A percentile compares a stretch with the other conserved stretches of the same genome.
These are phyloP conservation scores for Epicauta chinensis DNA, from an alignment of 1,140 invertebrate genomes.

Conservation along the genomic window DNA sequence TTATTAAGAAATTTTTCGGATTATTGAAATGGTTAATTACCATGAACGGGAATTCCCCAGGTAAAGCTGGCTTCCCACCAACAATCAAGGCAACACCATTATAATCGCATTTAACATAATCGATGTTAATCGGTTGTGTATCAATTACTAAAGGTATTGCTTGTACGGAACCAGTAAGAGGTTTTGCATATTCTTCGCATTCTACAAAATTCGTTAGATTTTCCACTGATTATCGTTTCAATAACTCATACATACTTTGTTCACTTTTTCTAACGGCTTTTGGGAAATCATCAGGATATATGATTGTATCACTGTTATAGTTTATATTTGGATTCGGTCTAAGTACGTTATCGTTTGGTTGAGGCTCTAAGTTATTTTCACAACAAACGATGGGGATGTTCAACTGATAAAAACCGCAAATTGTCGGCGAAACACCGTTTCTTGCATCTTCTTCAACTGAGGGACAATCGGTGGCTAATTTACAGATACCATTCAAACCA, in stretches of 20 bases:
- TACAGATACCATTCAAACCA: constrained; percentile 29
- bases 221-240: not conserved
- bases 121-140: constrained; percentile 32
- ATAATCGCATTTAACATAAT: constrained; percentile 41
- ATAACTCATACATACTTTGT: constrained; percentile 20
- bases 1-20: not conserved
- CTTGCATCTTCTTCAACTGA: constrained; percentile 27
- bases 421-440: constrained; percentile 28
- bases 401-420: constrained; percentile 33
- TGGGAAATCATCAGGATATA: not conserved
- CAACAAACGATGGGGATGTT: constrained; percentile 38
- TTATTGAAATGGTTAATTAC: constrained; percentile 30
- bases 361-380: constrained; percentile 20
- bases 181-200: constrained; percentile 42
- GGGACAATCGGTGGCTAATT: constrained; percentile 31
- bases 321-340: not conserved
- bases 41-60: constrained; percentile 56
- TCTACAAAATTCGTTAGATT: constrained; percentile 36
- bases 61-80: constrained; percentile 45
- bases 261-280: constrained; percentile 22
- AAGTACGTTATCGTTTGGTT: not conserved
- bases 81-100: constrained; percentile 47
- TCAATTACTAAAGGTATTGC: constrained; percentile 39
- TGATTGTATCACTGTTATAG: not conserved
- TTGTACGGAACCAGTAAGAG: constrained; percentile 34